phyloP scores from a whole-genome alignment of 92 coral and sea anemone species.

The Parazoanthus swiftii region DNA sequence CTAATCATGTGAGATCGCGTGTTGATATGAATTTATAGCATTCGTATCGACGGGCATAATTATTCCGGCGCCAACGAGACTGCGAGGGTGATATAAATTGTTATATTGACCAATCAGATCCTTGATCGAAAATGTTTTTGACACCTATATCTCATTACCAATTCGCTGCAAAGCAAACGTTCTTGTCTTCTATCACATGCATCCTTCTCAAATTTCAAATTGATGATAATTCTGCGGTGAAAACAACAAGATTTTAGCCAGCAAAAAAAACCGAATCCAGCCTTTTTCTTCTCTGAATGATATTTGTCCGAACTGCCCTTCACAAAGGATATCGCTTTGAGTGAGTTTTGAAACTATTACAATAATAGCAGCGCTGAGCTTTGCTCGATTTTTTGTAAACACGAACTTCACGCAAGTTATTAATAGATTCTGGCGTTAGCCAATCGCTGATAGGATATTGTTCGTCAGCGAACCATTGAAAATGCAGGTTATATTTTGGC shows the following conservation, averaged over 20 bases:
- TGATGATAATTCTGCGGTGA: neutral
- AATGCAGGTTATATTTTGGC: constrained; percentile 26
- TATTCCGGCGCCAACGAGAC: constrained; percentile 58
- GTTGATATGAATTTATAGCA: constrained; percentile 41
- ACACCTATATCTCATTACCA: constrained; percentile 51
- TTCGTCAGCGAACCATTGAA: constrained; percentile 36
- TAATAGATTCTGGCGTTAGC: constrained; percentile 16
- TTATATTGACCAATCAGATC: constrained; percentile 49
- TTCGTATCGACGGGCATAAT: constrained; percentile 34
- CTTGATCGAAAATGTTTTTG: constrained; percentile 21
- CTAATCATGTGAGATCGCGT: constrained; percentile 36
- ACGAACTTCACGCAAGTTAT: constrained; percentile 37
- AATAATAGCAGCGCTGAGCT: constrained; percentile 12
- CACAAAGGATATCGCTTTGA: constrained; percentile 12
- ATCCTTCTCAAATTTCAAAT: constrained; percentile 38
- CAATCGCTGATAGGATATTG: constrained; percentile 42
- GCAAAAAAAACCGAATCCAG: neutral
- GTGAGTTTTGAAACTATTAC: constrained; percentile 25
- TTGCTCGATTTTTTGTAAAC: constrained; percentile 37
- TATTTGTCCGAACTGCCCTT: neutral
- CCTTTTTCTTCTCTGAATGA: neutral
- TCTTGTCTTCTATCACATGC: constrained; percentile 20
- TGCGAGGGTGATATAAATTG: constrained; percentile 47
- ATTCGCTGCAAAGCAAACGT: constrained; percentile 36
- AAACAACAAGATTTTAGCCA: constrained; percentile 17